A percentile compares a stretch with the other conserved stretches of the same genome.
These are phyloP conservation scores for Prionailurus bengalensis DNA, from an alignment of 2,113 vertebrate species.

Conservation along the genomic window DNA sequence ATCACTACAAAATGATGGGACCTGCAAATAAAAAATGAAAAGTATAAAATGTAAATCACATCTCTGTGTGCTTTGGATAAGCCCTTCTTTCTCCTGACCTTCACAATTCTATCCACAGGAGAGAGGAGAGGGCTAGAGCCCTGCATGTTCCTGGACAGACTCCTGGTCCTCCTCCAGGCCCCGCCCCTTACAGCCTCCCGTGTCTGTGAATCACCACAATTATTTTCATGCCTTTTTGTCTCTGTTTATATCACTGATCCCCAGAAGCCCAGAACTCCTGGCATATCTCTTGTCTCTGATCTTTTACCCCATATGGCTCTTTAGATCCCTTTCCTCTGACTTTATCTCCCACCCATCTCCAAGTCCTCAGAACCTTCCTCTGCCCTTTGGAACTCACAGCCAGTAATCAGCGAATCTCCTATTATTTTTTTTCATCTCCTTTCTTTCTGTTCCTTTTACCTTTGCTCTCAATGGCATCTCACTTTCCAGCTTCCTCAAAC, in stretches of 20 bases:
- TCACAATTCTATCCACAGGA: neutral
- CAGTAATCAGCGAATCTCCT: neutral
- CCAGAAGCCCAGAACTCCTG: neutral
- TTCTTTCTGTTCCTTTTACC: neutral
- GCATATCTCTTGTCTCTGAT: neutral
- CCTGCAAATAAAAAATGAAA: slow-evolving; percentile 87
- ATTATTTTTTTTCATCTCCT: neutral
- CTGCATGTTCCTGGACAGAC: neutral
- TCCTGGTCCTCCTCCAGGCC: rapidly evolving
- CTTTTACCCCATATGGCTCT: neutral
- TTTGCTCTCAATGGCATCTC: neutral
- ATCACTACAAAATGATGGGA: slow-evolving; percentile 94
- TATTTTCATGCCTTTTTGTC: neutral
- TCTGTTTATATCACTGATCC: neutral
- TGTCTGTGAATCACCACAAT: neutral
- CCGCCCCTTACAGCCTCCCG: neutral
- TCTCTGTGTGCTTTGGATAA: neutral
- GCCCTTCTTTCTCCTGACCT: neutral
- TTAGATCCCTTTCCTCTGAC: neutral
- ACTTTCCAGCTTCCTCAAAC: neutral
- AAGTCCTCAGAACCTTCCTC: neutral
- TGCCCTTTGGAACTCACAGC: neutral
- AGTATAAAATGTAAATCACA: neutral
- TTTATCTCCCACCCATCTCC: neutral
- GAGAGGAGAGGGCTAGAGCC: neutral